A percentile compares a stretch with the other conserved stretches of the same genome.
These are phyloP conservation scores for Corydoras sp. DNA, from an alignment of 2,113 vertebrate genomes.

Conservation along the genomic window DNA sequence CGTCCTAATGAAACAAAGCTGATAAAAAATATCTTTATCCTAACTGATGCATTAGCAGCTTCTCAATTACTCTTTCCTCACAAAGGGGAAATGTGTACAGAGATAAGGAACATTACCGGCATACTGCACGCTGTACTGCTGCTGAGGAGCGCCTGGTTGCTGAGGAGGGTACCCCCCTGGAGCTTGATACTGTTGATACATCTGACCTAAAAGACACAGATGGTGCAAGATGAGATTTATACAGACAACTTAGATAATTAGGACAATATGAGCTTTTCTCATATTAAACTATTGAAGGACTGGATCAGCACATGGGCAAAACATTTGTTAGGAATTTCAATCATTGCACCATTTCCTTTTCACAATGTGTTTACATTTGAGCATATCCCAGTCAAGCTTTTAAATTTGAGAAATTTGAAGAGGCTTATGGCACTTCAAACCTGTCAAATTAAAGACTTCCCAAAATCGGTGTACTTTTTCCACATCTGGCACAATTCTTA, in stretches of 20 bases:
- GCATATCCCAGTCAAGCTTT: neutral
- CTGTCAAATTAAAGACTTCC: neutral
- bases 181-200: slow-evolving; percentile 92
- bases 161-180: slow-evolving; percentile 85
- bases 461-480: neutral
- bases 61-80: neutral
- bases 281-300: neutral
- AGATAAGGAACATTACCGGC: slow-evolving; percentile 67
- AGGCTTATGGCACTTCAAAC: neutral
- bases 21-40: neutral
- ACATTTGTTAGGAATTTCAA: neutral
- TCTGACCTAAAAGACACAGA: slow-evolving; percentile 72
- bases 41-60: neutral
- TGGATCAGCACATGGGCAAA: neutral
- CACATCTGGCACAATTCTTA: no score
- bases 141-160: slow-evolving; percentile 71
- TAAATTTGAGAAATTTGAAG: neutral
- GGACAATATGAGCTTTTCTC: neutral
- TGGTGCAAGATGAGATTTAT: neutral
- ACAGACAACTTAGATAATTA: neutral
- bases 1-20: no score
- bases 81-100: neutral
- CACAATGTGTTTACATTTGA: neutral
- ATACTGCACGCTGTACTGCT: slow-evolving; percentile 90
- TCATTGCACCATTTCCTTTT: slow-evolving; percentile 1